Percentiles rank a stretch among this genome's conserved stretches.
Conservation (phyloP, 2,113 vertebrate genomes). For the Oreotrochilus melanogaster region DNA sequence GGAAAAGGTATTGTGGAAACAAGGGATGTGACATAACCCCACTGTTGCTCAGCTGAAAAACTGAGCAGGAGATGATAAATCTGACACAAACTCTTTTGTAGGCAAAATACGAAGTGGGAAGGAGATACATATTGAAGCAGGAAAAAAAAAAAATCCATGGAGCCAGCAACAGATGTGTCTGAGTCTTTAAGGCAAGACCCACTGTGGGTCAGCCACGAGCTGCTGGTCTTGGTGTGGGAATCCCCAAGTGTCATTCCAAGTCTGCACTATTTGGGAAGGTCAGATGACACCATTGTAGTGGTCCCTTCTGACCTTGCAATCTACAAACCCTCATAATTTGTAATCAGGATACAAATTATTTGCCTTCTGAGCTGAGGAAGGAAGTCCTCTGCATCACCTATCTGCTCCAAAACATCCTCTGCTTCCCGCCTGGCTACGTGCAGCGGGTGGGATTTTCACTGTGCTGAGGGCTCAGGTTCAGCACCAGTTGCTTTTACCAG, state of each 20-base stretch:
- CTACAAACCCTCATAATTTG: conserved; percentile 53
- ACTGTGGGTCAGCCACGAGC: neutral
- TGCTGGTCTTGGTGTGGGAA: fast-evolving
- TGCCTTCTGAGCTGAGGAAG: conserved; percentile 60
- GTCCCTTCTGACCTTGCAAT: conserved; percentile 41
- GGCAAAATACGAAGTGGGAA: neutral
- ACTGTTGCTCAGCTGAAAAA: neutral
- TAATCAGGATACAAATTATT: conserved; percentile 71
- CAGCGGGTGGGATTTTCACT: neutral
- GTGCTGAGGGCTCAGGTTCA: neutral
- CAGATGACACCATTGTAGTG: neutral
- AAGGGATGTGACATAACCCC: neutral
- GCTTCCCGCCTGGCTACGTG: neutral
- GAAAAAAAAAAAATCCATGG: neutral
- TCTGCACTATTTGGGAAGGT: neutral
- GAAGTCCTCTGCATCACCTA: conserved; percentile 67
- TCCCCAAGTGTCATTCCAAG: neutral
- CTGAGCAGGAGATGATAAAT: neutral
- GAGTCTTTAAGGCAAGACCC: neutral
- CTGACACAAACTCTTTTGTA: neutral
- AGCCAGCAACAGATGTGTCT: neutral
- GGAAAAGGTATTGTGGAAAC: neutral
- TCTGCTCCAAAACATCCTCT: conserved; percentile 63
- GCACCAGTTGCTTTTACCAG: neutral
- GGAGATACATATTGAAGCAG: neutral